These are phyloP conservation scores for Malacoraja senta DNA, from an alignment of 2,797 vertebrate species.

Conservation along the genomic window DNA sequence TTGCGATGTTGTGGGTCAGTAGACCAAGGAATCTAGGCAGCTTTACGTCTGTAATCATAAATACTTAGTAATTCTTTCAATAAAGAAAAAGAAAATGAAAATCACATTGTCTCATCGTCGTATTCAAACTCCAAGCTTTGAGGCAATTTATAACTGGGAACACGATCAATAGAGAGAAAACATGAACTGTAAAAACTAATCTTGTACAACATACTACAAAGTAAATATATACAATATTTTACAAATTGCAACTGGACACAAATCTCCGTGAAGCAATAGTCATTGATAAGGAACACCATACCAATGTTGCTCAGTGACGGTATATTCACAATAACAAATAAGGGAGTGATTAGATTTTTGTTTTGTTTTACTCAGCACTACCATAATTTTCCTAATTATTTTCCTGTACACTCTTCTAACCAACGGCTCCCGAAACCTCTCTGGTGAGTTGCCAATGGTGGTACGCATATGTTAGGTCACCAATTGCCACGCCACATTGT, in stretches of 20 bases:
- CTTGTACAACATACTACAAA: slow-evolving; percentile 24
- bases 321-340: not conserved
- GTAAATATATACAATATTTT: slow-evolving; percentile 35
- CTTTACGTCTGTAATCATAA: not conserved
- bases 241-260: slow-evolving; percentile 8
- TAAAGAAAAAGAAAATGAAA: not conserved
- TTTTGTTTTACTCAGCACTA: not conserved
- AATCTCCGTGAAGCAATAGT: not conserved
- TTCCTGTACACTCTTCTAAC: not conserved
- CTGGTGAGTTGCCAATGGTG: not conserved
- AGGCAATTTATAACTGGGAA: not conserved
- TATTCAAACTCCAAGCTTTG: not conserved
- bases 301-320: not conserved
- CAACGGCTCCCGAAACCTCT: not conserved
- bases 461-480: not conserved
- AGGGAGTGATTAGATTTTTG: not conserved
- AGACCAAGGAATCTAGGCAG: not conserved
- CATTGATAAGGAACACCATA: too few relatives aligned
- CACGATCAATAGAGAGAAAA: not conserved
- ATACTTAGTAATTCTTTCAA: not conserved
- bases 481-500: not conserved
- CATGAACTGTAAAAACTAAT: not conserved
- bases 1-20: not conserved
- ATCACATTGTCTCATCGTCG: not conserved
- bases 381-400: not conserved